Evolutionary conservation across 1,140 invertebrate species (phyloP).

Genomic region (Nephotettix cincticeps): DNA sequence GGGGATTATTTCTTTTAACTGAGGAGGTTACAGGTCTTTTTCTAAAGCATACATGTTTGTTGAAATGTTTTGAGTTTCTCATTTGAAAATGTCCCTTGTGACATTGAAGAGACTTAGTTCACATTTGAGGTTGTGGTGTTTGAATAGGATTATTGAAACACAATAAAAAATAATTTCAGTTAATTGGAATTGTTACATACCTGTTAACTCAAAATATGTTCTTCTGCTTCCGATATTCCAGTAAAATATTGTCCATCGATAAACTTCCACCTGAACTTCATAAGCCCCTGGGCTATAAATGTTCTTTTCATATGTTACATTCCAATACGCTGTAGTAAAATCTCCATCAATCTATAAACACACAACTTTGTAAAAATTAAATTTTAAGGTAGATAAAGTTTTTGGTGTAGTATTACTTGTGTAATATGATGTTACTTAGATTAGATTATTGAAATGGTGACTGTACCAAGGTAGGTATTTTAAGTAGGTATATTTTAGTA

Average conservation of each 20-base stretch:
- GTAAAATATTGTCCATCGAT: constrained; percentile 40
- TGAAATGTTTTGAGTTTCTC: background rate
- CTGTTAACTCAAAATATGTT: constrained; percentile 57
- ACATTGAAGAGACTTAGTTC: background rate
- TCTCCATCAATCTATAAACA: constrained; percentile 22
- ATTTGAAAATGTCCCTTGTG: background rate
- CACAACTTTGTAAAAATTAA: too few species aligned
- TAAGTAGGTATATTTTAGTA: too few species aligned
- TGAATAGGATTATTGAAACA: too few species aligned
- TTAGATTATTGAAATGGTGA: too few species aligned
- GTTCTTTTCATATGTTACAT: constrained; percentile 55
- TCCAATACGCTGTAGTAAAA: constrained; percentile 54
- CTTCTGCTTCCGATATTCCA: constrained; percentile 34
- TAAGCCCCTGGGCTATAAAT: constrained; percentile 58
- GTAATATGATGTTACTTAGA: too few species aligned
- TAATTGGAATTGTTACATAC: constrained; percentile 51
- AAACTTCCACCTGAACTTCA: constrained; percentile 58
- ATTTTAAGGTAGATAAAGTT: too few species aligned
- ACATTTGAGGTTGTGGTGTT: background rate
- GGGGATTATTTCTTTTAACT: background rate
- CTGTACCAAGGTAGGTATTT: too few species aligned
- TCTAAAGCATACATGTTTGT: background rate
- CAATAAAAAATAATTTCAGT: too few species aligned
- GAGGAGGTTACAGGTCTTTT: background rate
- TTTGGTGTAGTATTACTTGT: too few species aligned